Base-by-base conservation (phyloP, 2,797 vertebrate genomes). In the Phrynocephalus vlangalii region DNA sequence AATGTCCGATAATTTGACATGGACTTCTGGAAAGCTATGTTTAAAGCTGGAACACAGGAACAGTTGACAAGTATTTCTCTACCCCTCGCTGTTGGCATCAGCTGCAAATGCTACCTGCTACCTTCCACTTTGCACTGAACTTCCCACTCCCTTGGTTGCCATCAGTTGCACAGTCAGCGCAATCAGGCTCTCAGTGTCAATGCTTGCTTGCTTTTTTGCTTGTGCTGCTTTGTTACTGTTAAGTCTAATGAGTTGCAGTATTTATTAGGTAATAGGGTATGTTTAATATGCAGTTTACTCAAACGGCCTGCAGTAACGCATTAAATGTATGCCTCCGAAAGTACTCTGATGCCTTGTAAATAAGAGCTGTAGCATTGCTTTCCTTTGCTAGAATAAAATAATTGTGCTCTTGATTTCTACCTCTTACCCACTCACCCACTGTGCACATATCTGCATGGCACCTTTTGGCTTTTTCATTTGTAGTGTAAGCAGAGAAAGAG, bases 261-360 rank as follows among this genome's bases (percentile, higher is more conserved):
- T 92, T 90, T 88, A 94, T 92, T 86, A 90, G 93, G 73, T 86
- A 86, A 91, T 87, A 73, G 83, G 86, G 87, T 70, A 73, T 80
- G 22, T 91, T 94, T 90, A 90, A 87, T 86, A 86, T 91, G 87
- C 88, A 82, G 82, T 26, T 87, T 89, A 79, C 80, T 86, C 67
- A 63, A 85, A 82, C 70, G 90, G 84, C 88, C 85, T 89, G 91
- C 87, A 89, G 86, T 92, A 91, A 89, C 63, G 79, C 83, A 86
- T 89, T 93, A 82, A 89, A 86, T 7, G 50, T 81, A 0, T 56
- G 48, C 13, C 63, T 92, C 92, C 84, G 87, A 90, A 90, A 76
- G 92, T 86, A 86, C 89, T 22, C 26, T 82, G 83, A 92, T 94
- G 93, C 92, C 90, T 84, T 83, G 77, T 79, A 90, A 90, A 84